Base-by-base conservation (phyloP, 1,140 invertebrate genomes). In the Trinorchestia longiramus region DNA sequence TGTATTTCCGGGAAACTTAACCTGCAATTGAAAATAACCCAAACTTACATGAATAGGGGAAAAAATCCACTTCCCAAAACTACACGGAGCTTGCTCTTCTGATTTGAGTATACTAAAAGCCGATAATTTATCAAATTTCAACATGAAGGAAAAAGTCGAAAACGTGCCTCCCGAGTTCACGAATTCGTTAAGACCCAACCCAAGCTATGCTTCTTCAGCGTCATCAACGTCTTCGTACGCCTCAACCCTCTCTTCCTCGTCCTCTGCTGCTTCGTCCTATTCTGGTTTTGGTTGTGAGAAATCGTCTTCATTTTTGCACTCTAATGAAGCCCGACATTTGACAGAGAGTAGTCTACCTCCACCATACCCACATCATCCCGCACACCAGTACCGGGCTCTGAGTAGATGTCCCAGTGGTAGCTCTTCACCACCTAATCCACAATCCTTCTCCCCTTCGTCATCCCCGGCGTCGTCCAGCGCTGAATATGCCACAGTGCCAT, bases 241-340 rank as follows among this genome's bases (percentile, higher is more conserved):
- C 36, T 94, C 92, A 11, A 45, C 92, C 44, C 44, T 45, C 36
- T 94, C 92, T 40, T 94, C 43, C 11, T 43, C 92, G 43, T 94
- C 92, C 40, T 94, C 92, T 40, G 92, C 92, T 47, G 92, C 92
- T 4, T 94, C 92, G 43, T 94, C 92, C 6, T 94, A 45, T 45
- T 94, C 92, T 1, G 92, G 92, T n/a, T 94, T n/a, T 43, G 92
- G 43, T 47, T 94, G 43, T 19, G 92, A 94, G 92, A 94, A 94
- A 94, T 94, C 92, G 36, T 94, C 92, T 45, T 94, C 92, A 44
- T 94, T 94, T 94, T 94, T 94, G 44, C 92, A 94, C 44, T 94
- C 92, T 8, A 94, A 94, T 47, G 44, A 94, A 40, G 44, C 15
- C 19, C 45, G 44, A 94, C 92, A 45, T 23, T 44, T 47, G 11